Base-by-base conservation (phyloP, 2,797 vertebrate species). In the Forpus xanthops region DNA sequence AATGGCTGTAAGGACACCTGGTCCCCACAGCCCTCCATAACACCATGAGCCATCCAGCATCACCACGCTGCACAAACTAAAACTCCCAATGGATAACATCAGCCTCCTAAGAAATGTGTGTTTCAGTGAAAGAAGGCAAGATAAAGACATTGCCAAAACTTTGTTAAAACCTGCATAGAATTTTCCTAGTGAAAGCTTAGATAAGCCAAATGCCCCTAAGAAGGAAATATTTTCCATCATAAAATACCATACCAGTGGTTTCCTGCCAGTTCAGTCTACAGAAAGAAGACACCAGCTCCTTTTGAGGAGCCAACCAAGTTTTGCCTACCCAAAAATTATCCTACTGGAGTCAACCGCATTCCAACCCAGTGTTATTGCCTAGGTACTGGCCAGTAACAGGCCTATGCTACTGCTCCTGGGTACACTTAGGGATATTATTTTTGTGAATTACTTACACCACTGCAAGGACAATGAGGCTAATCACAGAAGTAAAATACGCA, bases 11-110 rank as follows among this genome's bases (percentile, higher is more conserved):
- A 52, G 68, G 30, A 42, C 56, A 42, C 30, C 7, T 35, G 68
- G n/a, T 83, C 76, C 62, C 58, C 56, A 17, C 11, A 67, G 3
- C 4, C 12, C 27, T 73, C 19, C 49, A 49, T 30, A 65, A 24
- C 35, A 18, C 37, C 33, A 35, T 12, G 28, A 84, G 45, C 45
- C 42, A 85, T 9, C 39, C 56, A 73, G 60, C 11, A 31, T 35
- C 55, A 66, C 27, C 24, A 45, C 4, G 39, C 37, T 20, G 9
- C 39, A 66, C 31, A 55, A 67, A 60, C 5, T 42, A 31, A 73
- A 64, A 12, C 41, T 60, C 15, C 49, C 23, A 17, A 30, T 0
- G 16, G 0, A 0, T 33, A 58, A 66, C 20, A 66, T 49, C n/a
- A 83, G 8, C 14, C 18, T 53, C 24, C 24, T 28, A 16, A 45